Percentiles rank a stretch among this genome's conserved stretches.
Conservation (phyloP, 2,797 vertebrate species). For the Lepidocolaptes lacrymiger region DNA sequence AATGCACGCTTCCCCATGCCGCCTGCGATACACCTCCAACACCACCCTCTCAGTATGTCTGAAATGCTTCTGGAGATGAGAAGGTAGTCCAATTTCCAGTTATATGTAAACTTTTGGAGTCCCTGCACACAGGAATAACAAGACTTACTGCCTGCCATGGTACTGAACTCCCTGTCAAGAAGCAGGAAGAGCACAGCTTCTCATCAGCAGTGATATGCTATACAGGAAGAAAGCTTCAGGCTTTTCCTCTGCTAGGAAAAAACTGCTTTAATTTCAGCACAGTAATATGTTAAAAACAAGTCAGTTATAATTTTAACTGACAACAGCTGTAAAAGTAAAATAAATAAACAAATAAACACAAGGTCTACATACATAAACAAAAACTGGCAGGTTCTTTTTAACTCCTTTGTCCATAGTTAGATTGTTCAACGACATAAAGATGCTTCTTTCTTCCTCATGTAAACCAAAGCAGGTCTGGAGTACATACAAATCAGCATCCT, state of each 20-base stretch:
- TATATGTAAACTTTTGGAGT: not conserved
- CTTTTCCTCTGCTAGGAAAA: not conserved
- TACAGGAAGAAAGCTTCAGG: not conserved
- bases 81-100: not conserved
- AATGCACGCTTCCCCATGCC: not conserved
- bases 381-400: not conserved
- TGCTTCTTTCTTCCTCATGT: not conserved
- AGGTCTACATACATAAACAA: not conserved
- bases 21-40: fast-evolving
- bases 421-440: not conserved
- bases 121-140: not conserved
- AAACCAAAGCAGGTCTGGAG: not conserved
- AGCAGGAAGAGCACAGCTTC: not conserved
- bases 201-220: not conserved
- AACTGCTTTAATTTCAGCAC: not conserved
- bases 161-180: not conserved
- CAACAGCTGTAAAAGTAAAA: not conserved
- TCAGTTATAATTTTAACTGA: not conserved
- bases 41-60: not conserved
- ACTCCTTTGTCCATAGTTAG: not conserved
- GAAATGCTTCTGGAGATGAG: not conserved
- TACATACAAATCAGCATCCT: not conserved
- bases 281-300: not conserved
- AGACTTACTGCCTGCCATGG: not conserved
- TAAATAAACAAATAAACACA: not conserved